Percentiles rank a stretch among this genome's conserved stretches.
Conservation (phyloP, 2,113 vertebrate genomes). For the Proterorhinus semilunaris region DNA sequence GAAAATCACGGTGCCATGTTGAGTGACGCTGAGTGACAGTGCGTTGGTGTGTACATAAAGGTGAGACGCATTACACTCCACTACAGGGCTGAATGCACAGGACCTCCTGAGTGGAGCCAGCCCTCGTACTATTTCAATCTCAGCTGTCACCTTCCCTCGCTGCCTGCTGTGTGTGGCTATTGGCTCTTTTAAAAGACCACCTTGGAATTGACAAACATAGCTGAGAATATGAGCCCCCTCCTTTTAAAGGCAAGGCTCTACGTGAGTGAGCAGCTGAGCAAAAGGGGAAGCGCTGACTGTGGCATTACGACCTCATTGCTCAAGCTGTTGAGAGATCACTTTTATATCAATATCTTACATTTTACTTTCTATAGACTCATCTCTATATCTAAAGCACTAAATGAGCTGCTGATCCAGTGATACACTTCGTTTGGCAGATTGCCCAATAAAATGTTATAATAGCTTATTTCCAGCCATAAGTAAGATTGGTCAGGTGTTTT, state of each 20-base stretch:
- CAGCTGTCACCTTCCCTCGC: slow-evolving; percentile 58
- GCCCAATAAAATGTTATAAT: slow-evolving; percentile 9
- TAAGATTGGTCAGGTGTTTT: not conserved
- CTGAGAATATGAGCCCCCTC: slow-evolving; percentile 74
- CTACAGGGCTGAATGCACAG: slow-evolving; percentile 44
- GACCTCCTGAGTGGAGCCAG: slow-evolving; percentile 33
- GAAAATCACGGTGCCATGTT: not conserved
- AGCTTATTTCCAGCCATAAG: not conserved
- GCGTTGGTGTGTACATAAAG: slow-evolving; percentile 25
- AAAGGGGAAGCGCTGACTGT: slow-evolving; percentile 73
- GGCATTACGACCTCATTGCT: slow-evolving; percentile 42
- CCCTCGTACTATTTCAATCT: slow-evolving; percentile 56
- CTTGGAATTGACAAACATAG: slow-evolving; percentile 77
- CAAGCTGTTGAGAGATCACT: slow-evolving; percentile 2
- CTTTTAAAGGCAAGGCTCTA: slow-evolving; percentile 76
- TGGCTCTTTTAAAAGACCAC: slow-evolving; percentile 67
- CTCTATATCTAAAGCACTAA: slow-evolving; percentile 7
- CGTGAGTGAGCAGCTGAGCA: slow-evolving; percentile 39
- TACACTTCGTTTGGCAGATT: not conserved
- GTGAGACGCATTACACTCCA: slow-evolving; percentile 26
- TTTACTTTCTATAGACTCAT: not conserved
- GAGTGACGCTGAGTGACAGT: slow-evolving; percentile 31
- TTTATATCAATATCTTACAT: not conserved
- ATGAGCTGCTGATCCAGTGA: slow-evolving; percentile 1
- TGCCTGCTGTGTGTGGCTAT: slow-evolving; percentile 22